phyloP scores from a whole-genome alignment of 2,797 vertebrate species.

The Malurus leucopterus region DNA sequence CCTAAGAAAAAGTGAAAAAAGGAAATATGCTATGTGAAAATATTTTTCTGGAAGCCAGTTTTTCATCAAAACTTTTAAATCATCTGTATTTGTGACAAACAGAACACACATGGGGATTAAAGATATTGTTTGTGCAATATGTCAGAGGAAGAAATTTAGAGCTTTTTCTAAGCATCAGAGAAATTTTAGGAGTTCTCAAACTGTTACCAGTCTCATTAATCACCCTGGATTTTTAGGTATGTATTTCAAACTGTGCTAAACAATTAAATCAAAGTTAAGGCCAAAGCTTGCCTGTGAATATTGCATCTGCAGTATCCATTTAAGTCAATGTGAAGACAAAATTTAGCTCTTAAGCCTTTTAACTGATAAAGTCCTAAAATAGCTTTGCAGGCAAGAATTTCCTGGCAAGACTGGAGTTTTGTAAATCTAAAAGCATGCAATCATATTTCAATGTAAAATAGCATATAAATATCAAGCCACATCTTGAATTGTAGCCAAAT shows the following conservation, averaged over 20 bases:
- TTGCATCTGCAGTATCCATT: neutral
- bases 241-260: conserved; percentile 3
- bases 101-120: conserved; percentile 16
- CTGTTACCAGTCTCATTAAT: conserved; percentile 31
- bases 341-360: conserved; percentile 33
- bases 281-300: conserved; percentile 3
- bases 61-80: conserved; percentile 13
- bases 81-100: neutral
- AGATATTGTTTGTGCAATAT: conserved; percentile 13
- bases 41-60: neutral
- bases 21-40: neutral
- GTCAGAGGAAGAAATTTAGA: conserved; percentile 16
- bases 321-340: conserved; percentile 25
- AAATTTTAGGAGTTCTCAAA: neutral
- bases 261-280: conserved; percentile 26
- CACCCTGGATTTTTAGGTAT: neutral
- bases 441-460: conserved; percentile 52
- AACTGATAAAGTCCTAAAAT: conserved; percentile 56
- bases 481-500: conserved; percentile 45
- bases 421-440: conserved; percentile 50
- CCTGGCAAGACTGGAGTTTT: conserved; percentile 48
- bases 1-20: neutral
- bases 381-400: conserved; percentile 55
- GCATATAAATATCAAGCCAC: conserved; percentile 42
- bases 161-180: conserved; percentile 35